Base-by-base conservation (phyloP, 2,888 invertebrate genomes). In the Siphonodentalium dalli region DNA sequence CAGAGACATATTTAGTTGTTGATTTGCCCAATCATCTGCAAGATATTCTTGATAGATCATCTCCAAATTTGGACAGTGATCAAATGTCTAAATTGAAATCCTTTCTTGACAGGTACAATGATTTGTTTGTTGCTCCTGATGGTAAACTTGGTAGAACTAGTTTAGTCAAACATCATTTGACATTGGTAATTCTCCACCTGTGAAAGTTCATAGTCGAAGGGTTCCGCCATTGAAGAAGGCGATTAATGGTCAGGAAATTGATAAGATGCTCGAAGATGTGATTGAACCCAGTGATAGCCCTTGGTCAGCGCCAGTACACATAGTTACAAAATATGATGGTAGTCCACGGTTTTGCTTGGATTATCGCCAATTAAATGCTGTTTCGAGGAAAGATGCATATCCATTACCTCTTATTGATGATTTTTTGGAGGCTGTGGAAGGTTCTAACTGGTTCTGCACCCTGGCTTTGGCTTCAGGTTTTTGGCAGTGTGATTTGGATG, bases 221-320 rank as follows among this genome's bases (percentile, higher is more conserved):
- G 33, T 46, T 11, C 46, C 46, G 7, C n/a, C 38, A 18, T 26
- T 37, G 2, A 39, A 38, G 38, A 44, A 24, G 20, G 18, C 29
- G 7, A 21, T 31, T n/a, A 38, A 39, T 18, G 39, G 45, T 8
- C n/a, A 43, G 15, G 52, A 52, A 20, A 37, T 52, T 21, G 18
- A 52, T 11, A 44, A 52, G 26, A 52, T 45, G 52, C 13, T 48
- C 2, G 42, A 49, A 18, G 42, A 24, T 13, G 40, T 49, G 1
- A 49, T 49, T 24, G 44, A 52, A 28, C 52, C 52, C 18, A 52
- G 52, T 45, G 9, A 37, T 4, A 44, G 38, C 21, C 45, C 52
- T 13, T 45, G 52, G 52, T 37, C 37, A 6, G 20, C 37, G n/a
- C 44, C 43, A 3, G 27, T 52, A 13, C 37, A 31, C 18, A 13